These are phyloP conservation scores for Drosophila pandora DNA, from an alignment of 1,140 invertebrate genomes.

Conservation along the genomic window DNA sequence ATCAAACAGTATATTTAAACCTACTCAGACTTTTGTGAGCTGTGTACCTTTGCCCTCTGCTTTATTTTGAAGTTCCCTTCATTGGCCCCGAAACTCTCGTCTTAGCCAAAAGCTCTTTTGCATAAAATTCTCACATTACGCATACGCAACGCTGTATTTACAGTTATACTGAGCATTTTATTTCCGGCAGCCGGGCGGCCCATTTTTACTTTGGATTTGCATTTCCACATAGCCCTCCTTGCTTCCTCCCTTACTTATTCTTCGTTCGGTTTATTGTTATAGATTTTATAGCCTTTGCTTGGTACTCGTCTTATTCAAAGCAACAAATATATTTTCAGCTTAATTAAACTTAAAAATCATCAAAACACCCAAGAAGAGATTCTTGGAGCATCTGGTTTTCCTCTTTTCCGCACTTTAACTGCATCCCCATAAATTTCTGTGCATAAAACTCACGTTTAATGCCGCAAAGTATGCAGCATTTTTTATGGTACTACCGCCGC, in stretches of 20 bases:
- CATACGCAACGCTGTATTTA: conserved; percentile 78
- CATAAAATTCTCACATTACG: conserved; percentile 80
- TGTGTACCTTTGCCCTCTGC: conserved; percentile 3
- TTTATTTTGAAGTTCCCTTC: neutral
- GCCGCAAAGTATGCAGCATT: conserved; percentile 71
- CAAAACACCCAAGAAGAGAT: conserved; percentile 43
- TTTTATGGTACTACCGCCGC: conserved; percentile 48
- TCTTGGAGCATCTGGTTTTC: conserved; percentile 40
- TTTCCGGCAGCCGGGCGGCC: conserved; percentile 57
- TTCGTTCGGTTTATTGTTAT: conserved; percentile 71
- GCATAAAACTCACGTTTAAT: conserved; percentile 78
- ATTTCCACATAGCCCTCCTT: conserved; percentile 38
- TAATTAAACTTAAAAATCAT: conserved; percentile 77
- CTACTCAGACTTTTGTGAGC: neutral
- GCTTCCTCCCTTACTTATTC: conserved; percentile 19
- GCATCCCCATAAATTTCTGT: conserved; percentile 71
- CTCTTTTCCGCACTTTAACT: conserved; percentile 54
- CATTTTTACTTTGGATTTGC: conserved; percentile 55
- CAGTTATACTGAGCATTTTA: conserved; percentile 76
- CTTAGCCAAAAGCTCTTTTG: conserved; percentile 64
- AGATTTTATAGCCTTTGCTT: conserved; percentile 63
- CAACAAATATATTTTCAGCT: conserved; percentile 80
- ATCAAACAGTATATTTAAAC: neutral
- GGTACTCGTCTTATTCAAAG: conserved; percentile 72
- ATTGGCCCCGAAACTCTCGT: conserved; percentile 17